A percentile compares a stretch with the other conserved stretches of the same genome.
Evolutionary conservation across 2,888 invertebrate genomes (phyloP).

Genomic region (Diloba caeruleocephala): DNA sequence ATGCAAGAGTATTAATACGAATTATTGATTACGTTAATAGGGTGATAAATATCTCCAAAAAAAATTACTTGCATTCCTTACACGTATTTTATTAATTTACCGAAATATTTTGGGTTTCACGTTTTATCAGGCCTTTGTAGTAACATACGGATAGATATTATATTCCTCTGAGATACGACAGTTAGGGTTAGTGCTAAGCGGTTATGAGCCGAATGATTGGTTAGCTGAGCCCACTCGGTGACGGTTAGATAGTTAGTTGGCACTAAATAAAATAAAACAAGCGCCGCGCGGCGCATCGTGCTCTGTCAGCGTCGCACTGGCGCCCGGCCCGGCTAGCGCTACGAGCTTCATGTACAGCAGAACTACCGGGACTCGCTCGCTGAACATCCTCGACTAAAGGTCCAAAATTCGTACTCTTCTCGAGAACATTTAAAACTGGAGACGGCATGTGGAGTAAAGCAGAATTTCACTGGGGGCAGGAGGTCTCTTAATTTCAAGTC

Average conservation of each 20-base stretch:
- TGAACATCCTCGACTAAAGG: slow-evolving; percentile 20
- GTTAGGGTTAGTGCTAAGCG: slow-evolving; percentile 75
- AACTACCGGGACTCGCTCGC: slow-evolving; percentile 19
- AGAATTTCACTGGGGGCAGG: too few species aligned
- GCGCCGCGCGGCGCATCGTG: slow-evolving; percentile 64
- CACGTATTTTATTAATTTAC: too few species aligned
- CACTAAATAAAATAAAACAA: slow-evolving; percentile 75
- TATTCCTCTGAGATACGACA: slow-evolving; percentile 61
- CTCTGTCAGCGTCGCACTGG: slow-evolving; percentile 51
- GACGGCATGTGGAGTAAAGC: too few species aligned
- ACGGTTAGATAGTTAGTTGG: slow-evolving; percentile 54
- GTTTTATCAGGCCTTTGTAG: too few species aligned
- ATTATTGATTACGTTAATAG: too few species aligned
- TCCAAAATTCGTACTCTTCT: too few species aligned
- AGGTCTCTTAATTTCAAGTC: too few species aligned
- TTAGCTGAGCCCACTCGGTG: slow-evolving; percentile 66
- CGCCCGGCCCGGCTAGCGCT: slow-evolving; percentile 55
- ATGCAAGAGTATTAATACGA: too few species aligned
- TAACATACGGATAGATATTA: slow-evolving; percentile 28
- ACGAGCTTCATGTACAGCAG: slow-evolving; percentile 67
- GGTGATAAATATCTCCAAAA: too few species aligned
- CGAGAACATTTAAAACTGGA: too few species aligned
- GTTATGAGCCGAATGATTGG: slow-evolving; percentile 68
- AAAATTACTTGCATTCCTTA: too few species aligned
- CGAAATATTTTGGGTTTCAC: too few species aligned